Evolutionary conservation across 2,888 invertebrate species (phyloP), one percentile per base, ranked within the genome.

Genomic region (Sphaeridia pumilis): DNA sequence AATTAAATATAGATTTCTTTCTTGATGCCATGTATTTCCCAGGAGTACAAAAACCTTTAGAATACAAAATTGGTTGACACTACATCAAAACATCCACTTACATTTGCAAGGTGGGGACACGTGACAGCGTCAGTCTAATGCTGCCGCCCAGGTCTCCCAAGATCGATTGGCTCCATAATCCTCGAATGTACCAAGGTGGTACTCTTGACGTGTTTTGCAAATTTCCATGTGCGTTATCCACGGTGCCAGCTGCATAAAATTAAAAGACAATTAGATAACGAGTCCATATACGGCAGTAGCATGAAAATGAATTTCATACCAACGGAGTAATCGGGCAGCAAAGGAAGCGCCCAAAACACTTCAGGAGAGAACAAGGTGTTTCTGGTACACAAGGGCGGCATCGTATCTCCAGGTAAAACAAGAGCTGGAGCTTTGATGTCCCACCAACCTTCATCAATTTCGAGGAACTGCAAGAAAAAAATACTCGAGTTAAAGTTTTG

Each of bases 321-420:
- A 46, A 58, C 38, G 12, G 64, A 57, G 43, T 64, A 64, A 46
- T 64, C 64, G 42, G 64, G 64, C n/a, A 67, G 59, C 5, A 67
- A 51, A 3, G 66, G 65, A 5, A 67, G 58, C 34, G 66, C 66
- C 67, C 67, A 67, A 46, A 67, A 66, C 3, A 66, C 66, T 56
- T 67, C 66, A 20, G 64, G 59, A 7, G 65, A 61, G 54, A 66
- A 67, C 20, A 67, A 46, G 1, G 65, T 64, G 26, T 66, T 67
- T 44, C 65, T 56, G 1, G 67, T 65, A 36, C 65, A 65, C n/a
- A 66, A 60, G 10, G 67, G 67, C 2, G 67, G 65, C 59, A 67
- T 59, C 7, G 63, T 64, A 41, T 65, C 63, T n/a, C 66, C 65
- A 17, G 67, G 66, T 17, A 67, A 52, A 28, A 65, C 65, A 22